Percentiles rank a stretch among this genome's conserved stretches.
These are phyloP conservation scores for Ammodramus savannarum DNA, from an alignment of 2,113 vertebrate species.

Conservation along the genomic window DNA sequence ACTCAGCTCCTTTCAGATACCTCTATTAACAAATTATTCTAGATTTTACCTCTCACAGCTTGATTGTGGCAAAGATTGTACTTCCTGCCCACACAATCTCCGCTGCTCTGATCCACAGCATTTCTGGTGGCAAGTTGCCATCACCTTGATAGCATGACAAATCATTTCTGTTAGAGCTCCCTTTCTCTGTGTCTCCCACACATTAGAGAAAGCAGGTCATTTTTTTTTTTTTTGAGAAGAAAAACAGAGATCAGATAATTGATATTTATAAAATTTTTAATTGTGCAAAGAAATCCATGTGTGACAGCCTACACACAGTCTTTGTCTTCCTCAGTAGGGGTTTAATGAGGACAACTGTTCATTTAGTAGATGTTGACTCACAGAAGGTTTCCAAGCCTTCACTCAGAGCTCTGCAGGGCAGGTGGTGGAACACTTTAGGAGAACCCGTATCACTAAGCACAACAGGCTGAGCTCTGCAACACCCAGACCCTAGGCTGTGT, in stretches of 20 bases:
- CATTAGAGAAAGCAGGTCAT: background rate
- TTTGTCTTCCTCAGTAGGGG: background rate
- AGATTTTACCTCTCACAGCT: background rate
- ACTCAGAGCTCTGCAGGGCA: background rate
- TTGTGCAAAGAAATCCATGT: background rate
- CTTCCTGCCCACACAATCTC: background rate
- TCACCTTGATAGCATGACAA: background rate
- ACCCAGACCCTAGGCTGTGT: background rate
- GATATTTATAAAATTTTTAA: background rate
- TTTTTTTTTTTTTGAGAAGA: background rate
- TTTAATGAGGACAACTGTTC: background rate
- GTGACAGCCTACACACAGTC: background rate
- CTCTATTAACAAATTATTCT: background rate
- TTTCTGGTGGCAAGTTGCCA: background rate
- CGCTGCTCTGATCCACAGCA: background rate
- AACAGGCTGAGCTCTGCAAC: background rate
- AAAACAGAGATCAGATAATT: background rate
- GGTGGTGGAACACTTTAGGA: background rate
- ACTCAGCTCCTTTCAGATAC: background rate
- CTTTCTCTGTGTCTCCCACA: background rate
- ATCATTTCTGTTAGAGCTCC: background rate
- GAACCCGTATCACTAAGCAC: background rate
- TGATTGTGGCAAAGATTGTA: background rate
- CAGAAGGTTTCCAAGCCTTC: background rate
- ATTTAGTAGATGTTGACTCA: background rate